Evolutionary conservation across 2,113 vertebrate genomes (phyloP), one percentile per base, ranked within the genome.

Genomic region (Mustela nigripes): DNA sequence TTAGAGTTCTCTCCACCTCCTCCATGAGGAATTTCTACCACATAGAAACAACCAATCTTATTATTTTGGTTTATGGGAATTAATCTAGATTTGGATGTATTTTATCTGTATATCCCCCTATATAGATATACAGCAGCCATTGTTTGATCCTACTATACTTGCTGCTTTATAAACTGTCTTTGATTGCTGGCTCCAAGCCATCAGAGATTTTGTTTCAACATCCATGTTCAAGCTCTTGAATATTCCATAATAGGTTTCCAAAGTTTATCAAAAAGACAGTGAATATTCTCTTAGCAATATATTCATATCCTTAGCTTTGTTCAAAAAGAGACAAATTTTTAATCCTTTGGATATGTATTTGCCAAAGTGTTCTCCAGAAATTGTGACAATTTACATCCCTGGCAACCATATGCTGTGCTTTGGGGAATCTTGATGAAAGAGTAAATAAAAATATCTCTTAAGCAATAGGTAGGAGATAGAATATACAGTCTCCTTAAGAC

Each of bases 301-400:
- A 45, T 89, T 86, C 11, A 85, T 9, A 89, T 78, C 21, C 0
- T 82, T 81, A 89, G 26, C 16, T 45, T 67, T 58, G 21, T 53
- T 16, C 79, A 76, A 91, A 65, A 92, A 19, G 76, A 74, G 33
- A 78, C 24, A 85, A 8, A 76, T 45, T 79, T 92, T 42, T 83
- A 95, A 82, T 28, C 5, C 26, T 92, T 97, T 78, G 16, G 56
- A 33, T 91, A 79, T 73, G 1, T 65, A 76, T 89, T 94, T 93
- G 9, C 50, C n/a, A 63, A 71, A 80, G 4, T 26, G 16, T 93
- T 91, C 31, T 36, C 58, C 74, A 48, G 73, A 88, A 96, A 85
- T 53, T 80, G 3, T 82, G 45, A 48, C 28, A 84, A 1, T 88
- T 48, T 88, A 58, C 2, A 89, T 33, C 79, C 24, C 33, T 48